Percentiles rank a stretch among this genome's conserved stretches.
phyloP scores from a whole-genome alignment of 2,888 invertebrate species.

The Phalera bucephala region DNA sequence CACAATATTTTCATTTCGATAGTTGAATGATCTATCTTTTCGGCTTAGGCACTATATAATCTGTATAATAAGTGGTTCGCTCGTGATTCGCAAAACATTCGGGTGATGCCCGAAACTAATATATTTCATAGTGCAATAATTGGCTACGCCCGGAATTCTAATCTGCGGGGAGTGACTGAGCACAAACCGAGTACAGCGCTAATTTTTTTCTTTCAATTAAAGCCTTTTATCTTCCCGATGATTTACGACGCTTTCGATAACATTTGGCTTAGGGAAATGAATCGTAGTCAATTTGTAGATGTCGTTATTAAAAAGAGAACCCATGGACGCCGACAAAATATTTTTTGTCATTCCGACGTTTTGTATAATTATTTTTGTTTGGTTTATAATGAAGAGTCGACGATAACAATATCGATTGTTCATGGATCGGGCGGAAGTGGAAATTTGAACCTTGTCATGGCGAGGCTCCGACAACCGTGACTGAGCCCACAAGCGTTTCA shows the following conservation, averaged over 20 bases:
- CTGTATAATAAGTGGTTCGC: slow-evolving; percentile 32
- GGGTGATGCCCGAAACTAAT: slow-evolving; percentile 61
- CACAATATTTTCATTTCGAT: slow-evolving; percentile 13
- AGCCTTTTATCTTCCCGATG: slow-evolving; percentile 69
- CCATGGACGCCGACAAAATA: slow-evolving; percentile 22
- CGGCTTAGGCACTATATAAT: slow-evolving; percentile 14
- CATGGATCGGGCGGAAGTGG: slow-evolving; percentile 71
- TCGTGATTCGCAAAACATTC: slow-evolving; percentile 41
- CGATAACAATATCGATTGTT: slow-evolving; percentile 76
- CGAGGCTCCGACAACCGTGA: slow-evolving; percentile 67
- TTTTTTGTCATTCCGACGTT: slow-evolving; percentile 42
- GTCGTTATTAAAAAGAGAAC: slow-evolving; percentile 27
- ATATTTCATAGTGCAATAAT: slow-evolving; percentile 66
- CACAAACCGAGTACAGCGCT: slow-evolving; percentile 60
- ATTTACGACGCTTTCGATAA: slow-evolving; percentile 58
- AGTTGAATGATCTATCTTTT: slow-evolving; percentile 6
- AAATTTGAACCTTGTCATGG: slow-evolving; percentile 72
- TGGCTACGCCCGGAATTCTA: slow-evolving; percentile 68
- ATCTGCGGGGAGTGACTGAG: slow-evolving; percentile 69
- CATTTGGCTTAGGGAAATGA: slow-evolving; percentile 40
- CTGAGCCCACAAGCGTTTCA: slow-evolving; percentile 69
- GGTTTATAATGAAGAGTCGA: slow-evolving; percentile 66
- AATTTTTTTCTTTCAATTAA: slow-evolving; percentile 73
- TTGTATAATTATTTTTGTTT: slow-evolving; percentile 64
- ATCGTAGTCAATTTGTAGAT: slow-evolving; percentile 39